A percentile compares a stretch with the other conserved stretches of the same genome.
phyloP scores from a whole-genome alignment of 2,888 invertebrate species.

The Cremastinae sp. region DNA sequence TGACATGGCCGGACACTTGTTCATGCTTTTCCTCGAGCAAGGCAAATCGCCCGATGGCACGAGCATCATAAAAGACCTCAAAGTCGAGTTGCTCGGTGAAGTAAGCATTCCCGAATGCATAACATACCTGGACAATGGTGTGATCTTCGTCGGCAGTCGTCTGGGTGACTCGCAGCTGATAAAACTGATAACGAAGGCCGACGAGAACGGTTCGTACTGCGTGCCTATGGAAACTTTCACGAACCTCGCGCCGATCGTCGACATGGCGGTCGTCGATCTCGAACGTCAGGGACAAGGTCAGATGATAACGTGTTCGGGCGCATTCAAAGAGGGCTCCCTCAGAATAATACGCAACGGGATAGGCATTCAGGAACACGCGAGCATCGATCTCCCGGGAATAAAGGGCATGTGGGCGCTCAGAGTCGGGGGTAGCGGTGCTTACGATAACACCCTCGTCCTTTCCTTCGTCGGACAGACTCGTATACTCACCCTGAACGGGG shows the following conservation, averaged over 20 bases:
- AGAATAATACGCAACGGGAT: constrained; percentile 99
- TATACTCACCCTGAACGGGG: constrained; percentile 93
- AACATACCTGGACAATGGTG: constrained; percentile 98
- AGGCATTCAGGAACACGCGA: constrained; percentile 98
- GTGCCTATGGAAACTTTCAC: constrained; percentile 98
- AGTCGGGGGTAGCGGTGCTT: constrained; percentile 84
- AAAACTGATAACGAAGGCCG: constrained; percentile 90
- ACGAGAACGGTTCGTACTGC: constrained; percentile 94
- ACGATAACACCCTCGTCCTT: constrained; percentile 95
- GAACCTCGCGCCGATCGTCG: constrained; percentile 98
- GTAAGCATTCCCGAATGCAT: constrained; percentile 98
- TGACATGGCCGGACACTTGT: constrained; percentile 96
- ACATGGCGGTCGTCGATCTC: constrained; percentile 98
- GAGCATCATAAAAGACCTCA: constrained; percentile 92
- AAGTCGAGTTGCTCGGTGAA: constrained; percentile 95
- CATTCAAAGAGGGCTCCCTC: constrained; percentile 98
- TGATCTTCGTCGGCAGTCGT: constrained; percentile 97
- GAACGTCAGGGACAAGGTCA: constrained; percentile 98
- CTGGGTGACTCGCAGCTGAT: constrained; percentile 98
- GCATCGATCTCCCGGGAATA: constrained; percentile 97
- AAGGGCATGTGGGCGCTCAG: constrained; percentile 99
- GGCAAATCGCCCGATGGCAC: constrained; percentile 90
- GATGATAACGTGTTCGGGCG: constrained; percentile 98
- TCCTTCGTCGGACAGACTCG: constrained; percentile 99
- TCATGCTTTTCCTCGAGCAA: constrained; percentile 96